These are phyloP conservation scores for Drosophila auraria DNA, from an alignment of 1,140 invertebrate genomes.

Conservation along the genomic window DNA sequence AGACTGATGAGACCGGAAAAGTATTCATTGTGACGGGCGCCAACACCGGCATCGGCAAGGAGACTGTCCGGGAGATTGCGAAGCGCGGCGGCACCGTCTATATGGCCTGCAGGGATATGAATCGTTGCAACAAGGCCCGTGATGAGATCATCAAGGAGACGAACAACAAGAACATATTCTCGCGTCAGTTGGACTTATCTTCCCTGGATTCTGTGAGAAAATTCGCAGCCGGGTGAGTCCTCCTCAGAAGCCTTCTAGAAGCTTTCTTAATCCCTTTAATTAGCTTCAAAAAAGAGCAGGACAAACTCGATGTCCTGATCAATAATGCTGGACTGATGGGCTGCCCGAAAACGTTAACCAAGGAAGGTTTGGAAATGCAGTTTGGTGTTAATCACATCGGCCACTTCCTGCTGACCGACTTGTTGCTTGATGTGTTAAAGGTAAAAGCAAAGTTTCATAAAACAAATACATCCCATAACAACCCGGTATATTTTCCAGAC, in stretches of 20 bases:
- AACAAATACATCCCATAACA: background rate
- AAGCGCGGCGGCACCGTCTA: slow-evolving; percentile 91
- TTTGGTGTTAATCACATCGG: slow-evolving; percentile 94
- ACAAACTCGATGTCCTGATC: slow-evolving; percentile 92
- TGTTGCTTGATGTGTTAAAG: slow-evolving; percentile 92
- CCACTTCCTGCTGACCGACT: slow-evolving; percentile 95
- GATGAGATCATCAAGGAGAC: slow-evolving; percentile 91
- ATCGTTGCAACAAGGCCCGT: slow-evolving; percentile 89
- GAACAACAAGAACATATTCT: slow-evolving; percentile 92
- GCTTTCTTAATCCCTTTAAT: background rate
- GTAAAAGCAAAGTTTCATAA: slow-evolving; percentile 56
- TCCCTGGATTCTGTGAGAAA: slow-evolving; percentile 91
- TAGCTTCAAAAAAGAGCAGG: slow-evolving; percentile 88
- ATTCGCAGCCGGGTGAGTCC: slow-evolving; percentile 88
- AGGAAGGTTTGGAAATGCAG: slow-evolving; percentile 95
- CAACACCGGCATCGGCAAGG: slow-evolving; percentile 95
- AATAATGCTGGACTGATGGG: slow-evolving; percentile 96
- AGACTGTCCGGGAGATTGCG: slow-evolving; percentile 91
- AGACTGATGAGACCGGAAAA: slow-evolving; percentile 88
- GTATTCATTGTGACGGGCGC: slow-evolving; percentile 94
- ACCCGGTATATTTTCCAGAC: slow-evolving; percentile 83
- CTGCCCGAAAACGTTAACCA: slow-evolving; percentile 89
- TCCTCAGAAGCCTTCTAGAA: no score
- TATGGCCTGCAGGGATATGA: slow-evolving; percentile 92
- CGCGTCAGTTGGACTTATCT: slow-evolving; percentile 92